A percentile compares a stretch with the other conserved stretches of the same genome.
These are phyloP conservation scores for Acronicta aceris DNA, from an alignment of 2,888 invertebrate genomes.

Conservation along the genomic window DNA sequence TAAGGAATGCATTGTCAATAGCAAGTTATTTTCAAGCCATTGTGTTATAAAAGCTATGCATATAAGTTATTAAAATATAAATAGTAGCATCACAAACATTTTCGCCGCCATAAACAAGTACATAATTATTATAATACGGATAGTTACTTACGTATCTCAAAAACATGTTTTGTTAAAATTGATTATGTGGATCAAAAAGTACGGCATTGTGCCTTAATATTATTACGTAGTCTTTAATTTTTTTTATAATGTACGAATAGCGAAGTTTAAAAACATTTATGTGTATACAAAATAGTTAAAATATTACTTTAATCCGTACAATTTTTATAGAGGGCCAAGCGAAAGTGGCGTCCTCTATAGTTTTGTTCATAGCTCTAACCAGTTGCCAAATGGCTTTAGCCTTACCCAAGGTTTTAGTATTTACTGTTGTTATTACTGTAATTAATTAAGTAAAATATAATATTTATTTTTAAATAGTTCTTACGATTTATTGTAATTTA, in stretches of 20 bases:
- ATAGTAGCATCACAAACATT: too few relatives aligned
- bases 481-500: conserved; percentile 59
- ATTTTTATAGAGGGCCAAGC: conserved; percentile 14
- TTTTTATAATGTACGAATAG: background rate
- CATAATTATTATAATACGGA: too few relatives aligned
- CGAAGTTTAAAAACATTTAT: background rate
- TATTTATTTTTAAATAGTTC: conserved; percentile 65
- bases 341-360: conserved; percentile 36
- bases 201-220: too few relatives aligned
- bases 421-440: conserved; percentile 33
- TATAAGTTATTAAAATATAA: too few relatives aligned
- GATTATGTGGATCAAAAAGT: too few relatives aligned
- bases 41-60: too few relatives aligned
- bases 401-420: conserved; percentile 21
- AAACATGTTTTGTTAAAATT: too few relatives aligned
- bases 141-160: too few relatives aligned
- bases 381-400: conserved; percentile 41
- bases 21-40: conserved; percentile 15
- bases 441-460: conserved; percentile 56
- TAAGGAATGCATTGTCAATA: conserved; percentile 48
- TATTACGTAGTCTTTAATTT: background rate
- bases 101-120: too few relatives aligned
- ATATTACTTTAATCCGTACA: background rate
- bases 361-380: conserved; percentile 22
- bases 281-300: conserved; percentile 8